Evolutionary conservation across 2,888 invertebrate genomes (phyloP).

Genomic region (Scaptomyza reducta): DNA sequence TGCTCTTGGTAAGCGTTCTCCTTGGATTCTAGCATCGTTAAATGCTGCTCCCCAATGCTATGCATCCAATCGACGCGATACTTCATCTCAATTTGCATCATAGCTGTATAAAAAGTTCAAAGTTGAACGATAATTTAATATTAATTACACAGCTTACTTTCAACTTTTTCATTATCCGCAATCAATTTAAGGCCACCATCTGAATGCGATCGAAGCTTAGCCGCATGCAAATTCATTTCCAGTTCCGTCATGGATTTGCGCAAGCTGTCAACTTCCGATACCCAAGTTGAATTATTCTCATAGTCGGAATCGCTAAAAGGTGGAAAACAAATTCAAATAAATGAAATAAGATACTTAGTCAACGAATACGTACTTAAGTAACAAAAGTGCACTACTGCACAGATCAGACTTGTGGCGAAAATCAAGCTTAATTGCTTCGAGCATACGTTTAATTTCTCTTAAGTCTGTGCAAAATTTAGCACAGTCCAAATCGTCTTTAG

Average conservation of each 20-base stretch:
- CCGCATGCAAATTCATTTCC: too few species aligned
- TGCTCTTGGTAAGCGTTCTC: constrained; percentile 25
- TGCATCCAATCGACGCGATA: constrained; percentile 56
- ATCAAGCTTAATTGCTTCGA: constrained; percentile 37
- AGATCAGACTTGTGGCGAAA: constrained; percentile 15
- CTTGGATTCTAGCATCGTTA: constrained; percentile 12
- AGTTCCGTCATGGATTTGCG: background rate
- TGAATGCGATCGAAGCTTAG: rapidly evolving
- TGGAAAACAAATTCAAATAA: background rate
- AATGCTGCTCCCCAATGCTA: constrained; percentile 43
- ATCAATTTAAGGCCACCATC: background rate
- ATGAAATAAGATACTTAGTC: background rate
- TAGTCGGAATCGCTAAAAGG: constrained; percentile 35
- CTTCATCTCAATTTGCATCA: constrained; percentile 43
- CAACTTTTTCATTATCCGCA: background rate
- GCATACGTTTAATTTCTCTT: constrained; percentile 29
- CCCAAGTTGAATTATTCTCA: constrained; percentile 33
- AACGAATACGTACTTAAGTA: constrained; percentile 33
- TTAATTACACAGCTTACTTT: background rate
- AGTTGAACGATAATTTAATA: too few species aligned
- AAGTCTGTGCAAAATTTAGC: constrained; percentile 56
- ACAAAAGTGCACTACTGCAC: constrained; percentile 17
- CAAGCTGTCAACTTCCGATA: background rate
- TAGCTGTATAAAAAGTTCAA: constrained; percentile 15
- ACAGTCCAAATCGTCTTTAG: constrained; percentile 40